Evolutionary conservation across 2,888 invertebrate species (phyloP).

Genomic region (Antheraea assamensis): DNA sequence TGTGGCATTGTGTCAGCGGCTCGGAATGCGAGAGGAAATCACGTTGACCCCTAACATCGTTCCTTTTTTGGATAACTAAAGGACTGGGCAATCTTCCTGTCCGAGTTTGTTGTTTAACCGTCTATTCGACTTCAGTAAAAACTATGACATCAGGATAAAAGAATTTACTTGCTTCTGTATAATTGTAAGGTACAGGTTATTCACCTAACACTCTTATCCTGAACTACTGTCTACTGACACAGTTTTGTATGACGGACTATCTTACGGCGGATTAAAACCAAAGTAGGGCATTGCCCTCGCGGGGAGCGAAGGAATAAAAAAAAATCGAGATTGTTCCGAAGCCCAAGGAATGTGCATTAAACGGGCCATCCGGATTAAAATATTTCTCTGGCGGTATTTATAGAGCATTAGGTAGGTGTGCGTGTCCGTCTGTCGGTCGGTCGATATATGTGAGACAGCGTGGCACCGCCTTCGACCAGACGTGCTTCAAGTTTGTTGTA

Average conservation of each 20-base stretch:
- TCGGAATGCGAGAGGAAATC: slow-evolving; percentile 77
- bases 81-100: slow-evolving; percentile 58
- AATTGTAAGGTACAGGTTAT: slow-evolving; percentile 45
- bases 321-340: slow-evolving; percentile 60
- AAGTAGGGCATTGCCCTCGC: slow-evolving; percentile 61
- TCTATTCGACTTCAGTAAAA: slow-evolving; percentile 16
- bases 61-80: slow-evolving; percentile 70
- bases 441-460: slow-evolving; percentile 78
- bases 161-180: slow-evolving; percentile 39
- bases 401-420: slow-evolving; percentile 76
- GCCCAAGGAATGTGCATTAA: slow-evolving; percentile 75
- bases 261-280: slow-evolving; percentile 48
- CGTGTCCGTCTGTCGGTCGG: slow-evolving; percentile 69
- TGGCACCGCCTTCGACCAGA: slow-evolving; percentile 77
- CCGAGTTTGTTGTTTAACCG: slow-evolving; percentile 34
- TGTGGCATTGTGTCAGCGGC: slow-evolving; percentile 67
- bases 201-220: slow-evolving; percentile 57
- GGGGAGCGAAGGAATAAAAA: slow-evolving; percentile 52
- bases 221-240: slow-evolving; percentile 60
- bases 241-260: slow-evolving; percentile 58
- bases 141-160: slow-evolving; percentile 46
- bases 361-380: slow-evolving; percentile 80
- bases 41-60: slow-evolving; percentile 71
- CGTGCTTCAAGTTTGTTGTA: slow-evolving; percentile 65
- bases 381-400: slow-evolving; percentile 77